phyloP scores from a whole-genome alignment of 2,113 vertebrate genomes.

The Sapajus apella region DNA sequence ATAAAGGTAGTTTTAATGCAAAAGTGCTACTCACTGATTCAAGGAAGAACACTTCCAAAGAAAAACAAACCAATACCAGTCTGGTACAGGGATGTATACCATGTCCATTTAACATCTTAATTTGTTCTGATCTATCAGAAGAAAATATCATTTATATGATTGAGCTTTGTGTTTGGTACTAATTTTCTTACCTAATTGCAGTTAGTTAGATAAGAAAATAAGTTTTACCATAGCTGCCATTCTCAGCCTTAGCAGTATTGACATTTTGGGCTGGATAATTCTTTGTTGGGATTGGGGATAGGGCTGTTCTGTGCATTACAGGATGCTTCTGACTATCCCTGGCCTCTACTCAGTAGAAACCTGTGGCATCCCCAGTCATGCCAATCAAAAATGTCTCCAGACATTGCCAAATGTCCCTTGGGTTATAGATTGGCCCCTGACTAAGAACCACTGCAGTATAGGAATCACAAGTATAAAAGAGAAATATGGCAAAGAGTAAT shows the following conservation, averaged over 20 bases:
- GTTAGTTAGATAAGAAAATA: constrained; percentile 53
- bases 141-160: constrained; percentile 42
- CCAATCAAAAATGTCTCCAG: not conserved
- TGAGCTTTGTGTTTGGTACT: constrained; percentile 44
- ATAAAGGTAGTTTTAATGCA: constrained; percentile 29
- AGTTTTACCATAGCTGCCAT: not conserved
- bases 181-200: not conserved
- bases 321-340: constrained; percentile 23
- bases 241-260: constrained; percentile 5
- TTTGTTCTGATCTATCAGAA: constrained; percentile 48
- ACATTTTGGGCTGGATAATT: constrained; percentile 57
- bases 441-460: not conserved
- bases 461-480: constrained; percentile 37
- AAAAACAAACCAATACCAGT: not conserved
- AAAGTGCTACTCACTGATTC: constrained; percentile 31
- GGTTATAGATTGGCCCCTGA: not conserved
- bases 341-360: not conserved
- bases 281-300: constrained; percentile 8
- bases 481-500: constrained; percentile 4
- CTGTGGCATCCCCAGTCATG: not conserved
- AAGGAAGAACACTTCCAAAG: constrained; percentile 44
- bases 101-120: constrained; percentile 36
- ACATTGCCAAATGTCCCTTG: not conserved
- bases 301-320: not conserved
- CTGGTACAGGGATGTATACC: not conserved